Evolutionary conservation across 1,140 invertebrate genomes (phyloP).

Genomic region (Helicoverpa zea): DNA sequence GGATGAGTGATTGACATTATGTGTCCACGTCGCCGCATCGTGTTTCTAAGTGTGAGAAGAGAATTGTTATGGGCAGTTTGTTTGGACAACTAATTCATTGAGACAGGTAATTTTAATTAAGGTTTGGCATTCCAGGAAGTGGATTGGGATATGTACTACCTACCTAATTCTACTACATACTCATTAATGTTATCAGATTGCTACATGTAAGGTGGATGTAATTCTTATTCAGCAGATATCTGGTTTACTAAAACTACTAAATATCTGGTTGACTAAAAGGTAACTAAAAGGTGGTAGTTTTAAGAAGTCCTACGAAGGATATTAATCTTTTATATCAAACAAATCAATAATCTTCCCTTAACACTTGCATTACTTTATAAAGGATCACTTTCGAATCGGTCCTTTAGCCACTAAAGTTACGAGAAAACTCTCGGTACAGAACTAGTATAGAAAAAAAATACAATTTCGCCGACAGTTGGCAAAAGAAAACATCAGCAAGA

Average conservation of each 20-base stretch:
- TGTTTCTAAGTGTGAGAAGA: conserved; percentile 2
- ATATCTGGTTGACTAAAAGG: too few species aligned
- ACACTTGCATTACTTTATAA: not conserved
- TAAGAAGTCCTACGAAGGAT: too few species aligned
- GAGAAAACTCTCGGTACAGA: not conserved
- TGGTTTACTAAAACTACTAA: too few species aligned
- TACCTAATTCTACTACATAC: not conserved
- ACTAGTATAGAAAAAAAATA: conserved; percentile 22
- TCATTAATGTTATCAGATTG: not conserved
- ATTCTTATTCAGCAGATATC: too few species aligned
- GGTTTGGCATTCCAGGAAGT: not conserved
- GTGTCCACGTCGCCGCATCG: conserved; percentile 1
- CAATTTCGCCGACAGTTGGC: conserved; percentile 16
- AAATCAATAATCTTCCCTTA: too few species aligned
- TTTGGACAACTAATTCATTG: not conserved
- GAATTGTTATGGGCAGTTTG: conserved; percentile 3
- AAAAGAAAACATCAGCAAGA: conserved; percentile 18
- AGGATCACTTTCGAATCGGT: too few species aligned
- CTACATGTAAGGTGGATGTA: not conserved
- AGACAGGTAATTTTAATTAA: not conserved
- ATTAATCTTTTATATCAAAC: too few species aligned
- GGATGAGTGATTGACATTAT: conserved; percentile 6
- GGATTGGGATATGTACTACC: not conserved
- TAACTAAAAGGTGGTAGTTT: too few species aligned
- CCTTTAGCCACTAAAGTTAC: not conserved